Percentiles rank a stretch among this genome's conserved stretches.
These are phyloP conservation scores for Diplazon laetatorius DNA, from an alignment of 2,888 invertebrate species.

Conservation along the genomic window DNA sequence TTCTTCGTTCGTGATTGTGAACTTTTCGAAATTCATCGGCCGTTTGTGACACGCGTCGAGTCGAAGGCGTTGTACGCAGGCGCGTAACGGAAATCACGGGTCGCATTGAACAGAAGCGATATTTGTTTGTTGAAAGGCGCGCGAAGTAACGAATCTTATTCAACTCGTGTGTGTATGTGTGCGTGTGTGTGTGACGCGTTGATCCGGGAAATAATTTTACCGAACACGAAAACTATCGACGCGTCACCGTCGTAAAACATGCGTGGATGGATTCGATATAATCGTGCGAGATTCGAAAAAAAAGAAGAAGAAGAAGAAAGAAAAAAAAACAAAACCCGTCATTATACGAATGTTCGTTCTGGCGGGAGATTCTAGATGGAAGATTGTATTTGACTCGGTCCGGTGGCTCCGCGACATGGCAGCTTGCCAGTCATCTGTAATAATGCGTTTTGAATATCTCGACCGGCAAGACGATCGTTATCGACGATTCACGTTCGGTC, in stretches of 20 bases:
- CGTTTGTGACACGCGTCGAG: neutral
- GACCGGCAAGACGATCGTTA: conserved; percentile 68
- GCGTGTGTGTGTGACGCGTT: conserved; percentile 9
- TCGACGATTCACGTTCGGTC: conserved; percentile 65
- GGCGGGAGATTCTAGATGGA: conserved; percentile 21
- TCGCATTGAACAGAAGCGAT: conserved; percentile 54
- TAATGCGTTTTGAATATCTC: conserved; percentile 70
- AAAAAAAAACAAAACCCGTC: conserved; percentile 75
- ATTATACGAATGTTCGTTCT: conserved; percentile 71
- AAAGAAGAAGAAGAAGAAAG: too few species aligned
- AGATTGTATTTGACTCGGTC: conserved; percentile 17
- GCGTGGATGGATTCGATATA: conserved; percentile 35
- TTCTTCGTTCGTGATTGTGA: neutral
- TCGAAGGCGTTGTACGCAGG: conserved; percentile 43
- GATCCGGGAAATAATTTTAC: conserved; percentile 29
- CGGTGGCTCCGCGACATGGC: conserved; percentile 40
- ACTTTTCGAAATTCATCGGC: neutral
- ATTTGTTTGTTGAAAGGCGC: conserved; percentile 51
- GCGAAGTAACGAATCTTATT: conserved; percentile 8
- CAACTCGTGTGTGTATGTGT: too few species aligned
- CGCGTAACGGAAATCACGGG: conserved; percentile 57
- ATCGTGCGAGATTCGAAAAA: conserved; percentile 33
- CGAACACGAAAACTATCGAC: too few species aligned
- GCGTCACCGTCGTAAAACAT: conserved; percentile 17
- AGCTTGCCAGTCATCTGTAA: conserved; percentile 73